These are phyloP conservation scores for Diarsia mendica DNA, from an alignment of 2,888 invertebrate genomes.

Conservation along the genomic window DNA sequence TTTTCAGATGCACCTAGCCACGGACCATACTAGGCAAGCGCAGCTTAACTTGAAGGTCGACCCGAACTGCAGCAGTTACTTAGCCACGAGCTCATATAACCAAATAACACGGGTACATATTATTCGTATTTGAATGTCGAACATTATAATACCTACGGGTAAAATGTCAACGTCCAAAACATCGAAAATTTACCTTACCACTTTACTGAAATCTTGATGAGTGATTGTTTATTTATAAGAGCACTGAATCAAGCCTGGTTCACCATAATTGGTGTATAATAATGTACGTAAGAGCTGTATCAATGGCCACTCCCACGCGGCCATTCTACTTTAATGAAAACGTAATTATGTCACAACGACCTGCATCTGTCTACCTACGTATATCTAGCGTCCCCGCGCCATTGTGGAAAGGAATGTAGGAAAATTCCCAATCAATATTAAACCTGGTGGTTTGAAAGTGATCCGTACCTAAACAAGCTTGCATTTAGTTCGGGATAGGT, in stretches of 20 bases:
- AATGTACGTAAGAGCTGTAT: slow-evolving; percentile 25
- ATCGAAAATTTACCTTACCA: too few species aligned
- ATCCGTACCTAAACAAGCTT: neutral
- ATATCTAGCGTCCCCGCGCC: neutral
- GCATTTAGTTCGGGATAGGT: neutral
- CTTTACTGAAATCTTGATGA: neutral
- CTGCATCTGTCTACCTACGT: slow-evolving; percentile 41
- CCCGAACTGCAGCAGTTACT: too few species aligned
- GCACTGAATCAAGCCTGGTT: neutral
- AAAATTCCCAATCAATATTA: slow-evolving; percentile 45
- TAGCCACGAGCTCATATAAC: too few species aligned
- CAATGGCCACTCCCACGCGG: slow-evolving; percentile 41
- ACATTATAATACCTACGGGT: too few species aligned
- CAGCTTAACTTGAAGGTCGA: too few species aligned
- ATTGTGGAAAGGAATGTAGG: slow-evolving; percentile 40
- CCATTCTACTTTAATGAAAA: slow-evolving; percentile 46
- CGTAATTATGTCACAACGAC: slow-evolving; percentile 50
- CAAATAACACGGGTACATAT: too few species aligned
- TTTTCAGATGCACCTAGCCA: too few species aligned
- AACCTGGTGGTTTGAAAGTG: slow-evolving; percentile 41
- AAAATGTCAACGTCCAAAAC: too few species aligned
- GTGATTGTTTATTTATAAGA: slow-evolving; percentile 4
- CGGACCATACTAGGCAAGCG: too few species aligned
- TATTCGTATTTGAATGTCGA: too few species aligned
- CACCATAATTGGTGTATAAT: slow-evolving; percentile 8